Evolutionary conservation across 2,113 vertebrate species (phyloP).

Genomic region (Spheniscus mendiculus): DNA sequence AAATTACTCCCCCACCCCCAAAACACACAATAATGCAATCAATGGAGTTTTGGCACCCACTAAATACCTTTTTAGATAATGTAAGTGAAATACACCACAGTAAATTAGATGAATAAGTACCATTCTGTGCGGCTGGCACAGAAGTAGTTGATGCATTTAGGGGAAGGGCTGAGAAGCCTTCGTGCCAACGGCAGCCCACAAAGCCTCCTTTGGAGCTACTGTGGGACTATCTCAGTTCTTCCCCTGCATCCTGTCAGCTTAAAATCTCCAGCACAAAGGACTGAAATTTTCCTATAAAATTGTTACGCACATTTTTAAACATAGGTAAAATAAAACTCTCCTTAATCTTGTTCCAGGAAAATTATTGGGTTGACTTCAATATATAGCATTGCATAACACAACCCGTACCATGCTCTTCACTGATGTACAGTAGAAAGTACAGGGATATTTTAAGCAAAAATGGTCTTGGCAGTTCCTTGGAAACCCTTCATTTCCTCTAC

Average conservation of each 20-base stretch:
- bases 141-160: not conserved
- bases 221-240: not conserved
- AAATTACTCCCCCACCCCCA: not conserved
- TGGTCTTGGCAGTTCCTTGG: not conserved
- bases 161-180: not conserved
- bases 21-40: not conserved
- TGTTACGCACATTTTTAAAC: not conserved
- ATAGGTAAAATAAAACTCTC: not conserved
- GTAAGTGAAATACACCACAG: not conserved
- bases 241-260: not conserved
- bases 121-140: conserved; percentile 5
- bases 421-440: not conserved
- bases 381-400: not conserved
- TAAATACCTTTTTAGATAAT: conserved; percentile 16
- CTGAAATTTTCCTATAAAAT: not conserved
- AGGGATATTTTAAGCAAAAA: conserved; percentile 4
- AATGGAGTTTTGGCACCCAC: not conserved
- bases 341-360: not conserved
- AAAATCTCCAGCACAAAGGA: not conserved
- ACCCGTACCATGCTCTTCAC: not conserved
- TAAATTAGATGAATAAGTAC: conserved; percentile 29
- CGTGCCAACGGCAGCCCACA: not conserved
- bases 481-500: not conserved
- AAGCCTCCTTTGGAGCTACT: not conserved
- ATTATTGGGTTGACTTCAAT: not conserved